phyloP scores from a whole-genome alignment of 2,113 vertebrate species.

The Perognathus longimembris region DNA sequence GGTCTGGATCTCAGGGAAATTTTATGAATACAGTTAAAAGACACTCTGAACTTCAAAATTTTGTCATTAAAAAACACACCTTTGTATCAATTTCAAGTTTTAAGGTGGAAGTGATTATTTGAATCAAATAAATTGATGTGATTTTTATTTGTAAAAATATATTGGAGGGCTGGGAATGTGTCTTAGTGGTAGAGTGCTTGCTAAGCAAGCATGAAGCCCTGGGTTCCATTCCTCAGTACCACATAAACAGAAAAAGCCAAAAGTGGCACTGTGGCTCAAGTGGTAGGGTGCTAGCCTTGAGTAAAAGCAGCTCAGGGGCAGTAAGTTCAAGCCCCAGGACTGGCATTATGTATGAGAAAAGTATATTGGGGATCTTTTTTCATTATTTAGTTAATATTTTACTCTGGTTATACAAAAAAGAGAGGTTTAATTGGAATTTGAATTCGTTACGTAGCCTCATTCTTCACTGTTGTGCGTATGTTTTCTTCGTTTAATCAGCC shows the following conservation, averaged over 20 bases:
- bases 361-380: no score
- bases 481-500: not conserved
- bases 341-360: no score
- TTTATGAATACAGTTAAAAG: not conserved
- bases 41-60: not conserved
- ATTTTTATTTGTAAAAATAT: not conserved
- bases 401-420: no score
- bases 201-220: no score
- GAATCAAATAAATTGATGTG: not conserved
- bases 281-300: no score
- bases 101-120: not conserved
- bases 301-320: no score
- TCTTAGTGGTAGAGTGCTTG: no score
- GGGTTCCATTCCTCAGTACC: no score
- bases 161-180: no score
- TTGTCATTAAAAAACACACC: not conserved
- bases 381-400: not conserved
- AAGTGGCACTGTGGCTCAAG: no score
- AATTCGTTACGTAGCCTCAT: not conserved
- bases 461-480: not conserved
- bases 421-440: not conserved
- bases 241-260: no score
- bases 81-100: not conserved
- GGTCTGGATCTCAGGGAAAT: not conserved
- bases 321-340: no score